Evolutionary conservation across 2,888 invertebrate genomes (phyloP).

Genomic region (Ophioninae sp.): DNA sequence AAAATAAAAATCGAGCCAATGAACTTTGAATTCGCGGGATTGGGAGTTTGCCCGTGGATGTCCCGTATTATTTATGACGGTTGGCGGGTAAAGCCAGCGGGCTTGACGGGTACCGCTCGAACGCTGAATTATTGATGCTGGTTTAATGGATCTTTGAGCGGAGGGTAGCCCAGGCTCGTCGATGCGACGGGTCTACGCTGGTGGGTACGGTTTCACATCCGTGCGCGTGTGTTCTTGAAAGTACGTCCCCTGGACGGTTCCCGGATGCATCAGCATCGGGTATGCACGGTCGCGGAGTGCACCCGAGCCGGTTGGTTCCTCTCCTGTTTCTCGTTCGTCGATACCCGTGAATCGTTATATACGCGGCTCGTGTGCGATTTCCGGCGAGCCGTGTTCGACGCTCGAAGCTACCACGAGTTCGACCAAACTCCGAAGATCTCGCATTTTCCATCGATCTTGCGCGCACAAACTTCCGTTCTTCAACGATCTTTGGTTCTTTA

Average conservation of each 20-base stretch:
- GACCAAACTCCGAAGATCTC: slow-evolving; percentile 25
- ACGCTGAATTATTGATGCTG: slow-evolving; percentile 71
- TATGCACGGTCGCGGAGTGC: slow-evolving; percentile 64
- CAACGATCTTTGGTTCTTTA: too few relatives aligned
- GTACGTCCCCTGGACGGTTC: slow-evolving; percentile 35
- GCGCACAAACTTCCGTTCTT: too few relatives aligned
- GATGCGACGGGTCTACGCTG: slow-evolving; percentile 24
- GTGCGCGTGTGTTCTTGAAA: background rate
- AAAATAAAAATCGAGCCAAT: background rate
- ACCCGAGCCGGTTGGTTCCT: slow-evolving; percentile 51
- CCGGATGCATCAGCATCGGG: slow-evolving; percentile 59
- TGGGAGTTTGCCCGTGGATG: slow-evolving; percentile 8
- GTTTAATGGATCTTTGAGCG: slow-evolving; percentile 70
- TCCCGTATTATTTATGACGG: slow-evolving; percentile 41
- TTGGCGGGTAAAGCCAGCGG: slow-evolving; percentile 59
- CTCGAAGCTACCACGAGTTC: slow-evolving; percentile 34
- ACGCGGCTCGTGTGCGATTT: slow-evolving; percentile 35
- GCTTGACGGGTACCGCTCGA: slow-evolving; percentile 68
- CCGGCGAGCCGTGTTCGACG: slow-evolving; percentile 48
- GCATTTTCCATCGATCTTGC: background rate
- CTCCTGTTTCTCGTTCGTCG: slow-evolving; percentile 10
- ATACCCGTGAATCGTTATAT: slow-evolving; percentile 21
- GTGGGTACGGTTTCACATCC: background rate
- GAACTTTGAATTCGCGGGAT: slow-evolving; percentile 8
- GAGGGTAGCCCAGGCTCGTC: slow-evolving; percentile 23